phyloP scores from a whole-genome alignment of 1,140 invertebrate species.

The Ruditapes philippinarum region DNA sequence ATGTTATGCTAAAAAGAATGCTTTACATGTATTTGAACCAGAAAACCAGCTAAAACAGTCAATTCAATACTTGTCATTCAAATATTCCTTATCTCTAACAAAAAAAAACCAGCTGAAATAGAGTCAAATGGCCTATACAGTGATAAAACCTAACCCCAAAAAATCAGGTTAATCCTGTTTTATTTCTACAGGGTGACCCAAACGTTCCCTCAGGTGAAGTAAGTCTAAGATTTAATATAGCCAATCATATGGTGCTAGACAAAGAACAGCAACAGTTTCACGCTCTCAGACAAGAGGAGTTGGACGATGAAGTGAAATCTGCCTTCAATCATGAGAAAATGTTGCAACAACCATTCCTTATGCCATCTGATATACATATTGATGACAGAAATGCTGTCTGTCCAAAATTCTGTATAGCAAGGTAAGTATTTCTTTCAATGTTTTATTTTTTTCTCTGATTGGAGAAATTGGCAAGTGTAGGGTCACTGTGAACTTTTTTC shows the following conservation, averaged over 20 bases:
- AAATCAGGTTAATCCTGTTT: too few relatives aligned
- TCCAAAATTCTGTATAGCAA: conserved; percentile 66
- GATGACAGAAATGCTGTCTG: neutral
- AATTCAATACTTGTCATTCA: too few relatives aligned
- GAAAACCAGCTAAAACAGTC: too few relatives aligned
- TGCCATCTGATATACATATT: neutral
- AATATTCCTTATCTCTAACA: too few relatives aligned
- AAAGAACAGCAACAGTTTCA: conserved; percentile 73
- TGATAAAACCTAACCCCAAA: too few relatives aligned
- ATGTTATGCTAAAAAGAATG: too few relatives aligned
- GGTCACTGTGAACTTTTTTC: too few relatives aligned
- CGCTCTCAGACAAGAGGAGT: conserved; percentile 3
- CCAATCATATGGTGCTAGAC: conserved; percentile 75
- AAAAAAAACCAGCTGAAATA: too few relatives aligned
- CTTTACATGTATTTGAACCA: too few relatives aligned
- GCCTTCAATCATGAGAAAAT: neutral
- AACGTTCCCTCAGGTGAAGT: conserved; percentile 82
- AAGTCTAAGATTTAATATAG: conserved; percentile 78
- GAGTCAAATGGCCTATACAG: too few relatives aligned
- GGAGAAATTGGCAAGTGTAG: too few relatives aligned
- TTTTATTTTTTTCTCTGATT: neutral
- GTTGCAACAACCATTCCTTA: conserved; percentile 67
- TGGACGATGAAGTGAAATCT: neutral
- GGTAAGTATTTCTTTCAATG: conserved; percentile 58
- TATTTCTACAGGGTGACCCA: conserved; percentile 80